Base-by-base conservation (phyloP, 37 sponge, comb jelly and placozoan genomes). In the Cliona cf. orientalis region DNA sequence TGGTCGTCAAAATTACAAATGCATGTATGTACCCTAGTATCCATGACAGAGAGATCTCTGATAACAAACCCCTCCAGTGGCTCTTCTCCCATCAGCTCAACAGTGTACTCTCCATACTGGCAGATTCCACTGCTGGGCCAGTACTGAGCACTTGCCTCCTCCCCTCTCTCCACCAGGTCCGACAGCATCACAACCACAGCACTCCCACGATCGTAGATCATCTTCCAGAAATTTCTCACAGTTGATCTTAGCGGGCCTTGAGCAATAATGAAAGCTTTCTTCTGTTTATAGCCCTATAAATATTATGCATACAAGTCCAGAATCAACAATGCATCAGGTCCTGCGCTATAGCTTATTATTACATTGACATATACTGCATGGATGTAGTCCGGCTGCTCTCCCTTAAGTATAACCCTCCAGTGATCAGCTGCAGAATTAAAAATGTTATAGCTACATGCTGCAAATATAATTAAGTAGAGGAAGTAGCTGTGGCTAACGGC, bases 271-370 rank as follows among this genome's bases (percentile, higher is more conserved):
- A 81, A 92, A 5, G 93, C 89, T 38, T 72, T 83, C 61, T 72
- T 74, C 53, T 68, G 66, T 64, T 80, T 79, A 53, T 92, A 88
- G 55, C 93, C 91, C 91, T 91, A n/a, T n/a, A n/a, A n/a, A n/a
- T n/a, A n/a, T n/a, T n/a, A n/a, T n/a, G n/a, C n/a, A n/a, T n/a
- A n/a, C n/a, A n/a, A n/a, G n/a, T n/a, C n/a, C n/a, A n/a, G n/a
- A n/a, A n/a, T n/a, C n/a, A n/a, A n/a, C n/a, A n/a, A n/a, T n/a
- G n/a, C n/a, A n/a, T n/a, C n/a, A n/a, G n/a, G n/a, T n/a, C n/a
- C n/a, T n/a, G n/a, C n/a, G n/a, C n/a, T n/a, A n/a, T n/a, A n/a
- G n/a, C n/a, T n/a, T n/a, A 25, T 44, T 65, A 72, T 87, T 31
- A 85, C 88, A 80, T 72, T 75, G 29, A 80, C 75, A 73, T n/a